phyloP scores from a whole-genome alignment of 2,888 invertebrate species.

The Geophilus truncorum region DNA sequence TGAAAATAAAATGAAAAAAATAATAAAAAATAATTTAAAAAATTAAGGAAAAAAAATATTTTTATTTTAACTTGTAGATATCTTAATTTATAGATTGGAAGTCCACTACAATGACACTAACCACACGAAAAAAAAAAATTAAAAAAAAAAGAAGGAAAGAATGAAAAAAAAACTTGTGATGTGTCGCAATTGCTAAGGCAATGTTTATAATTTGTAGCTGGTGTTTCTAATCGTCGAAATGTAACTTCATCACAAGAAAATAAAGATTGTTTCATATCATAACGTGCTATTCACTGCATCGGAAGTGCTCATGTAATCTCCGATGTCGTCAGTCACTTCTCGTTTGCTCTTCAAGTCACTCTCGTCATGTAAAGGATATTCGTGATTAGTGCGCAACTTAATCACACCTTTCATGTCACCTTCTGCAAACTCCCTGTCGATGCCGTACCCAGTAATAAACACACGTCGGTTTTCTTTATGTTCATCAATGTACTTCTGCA shows the following conservation, averaged over 20 bases:
- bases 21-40: background rate
- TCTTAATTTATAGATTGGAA: background rate
- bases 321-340: background rate
- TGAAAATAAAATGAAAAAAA: background rate
- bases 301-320: background rate
- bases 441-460: constrained; percentile 36
- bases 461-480: background rate
- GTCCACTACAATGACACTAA: background rate
- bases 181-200: background rate
- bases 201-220: background rate
- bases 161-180: background rate
- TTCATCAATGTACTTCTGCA: constrained; percentile 15
- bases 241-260: background rate
- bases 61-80: background rate
- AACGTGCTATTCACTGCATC: background rate
- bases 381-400: constrained; percentile 31
- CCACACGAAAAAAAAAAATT: background rate
- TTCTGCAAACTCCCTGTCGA: constrained; percentile 32
- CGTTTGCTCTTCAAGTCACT: background rate
- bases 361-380: constrained; percentile 1
- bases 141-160: too few relatives aligned
- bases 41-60: background rate
- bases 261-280: constrained; percentile 19
- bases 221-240: constrained; percentile 13
- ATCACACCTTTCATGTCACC: constrained; percentile 19